Evolutionary conservation across 2,113 vertebrate species (phyloP), one percentile per base, ranked within the genome.

Genomic region (Eulemur macaco): DNA sequence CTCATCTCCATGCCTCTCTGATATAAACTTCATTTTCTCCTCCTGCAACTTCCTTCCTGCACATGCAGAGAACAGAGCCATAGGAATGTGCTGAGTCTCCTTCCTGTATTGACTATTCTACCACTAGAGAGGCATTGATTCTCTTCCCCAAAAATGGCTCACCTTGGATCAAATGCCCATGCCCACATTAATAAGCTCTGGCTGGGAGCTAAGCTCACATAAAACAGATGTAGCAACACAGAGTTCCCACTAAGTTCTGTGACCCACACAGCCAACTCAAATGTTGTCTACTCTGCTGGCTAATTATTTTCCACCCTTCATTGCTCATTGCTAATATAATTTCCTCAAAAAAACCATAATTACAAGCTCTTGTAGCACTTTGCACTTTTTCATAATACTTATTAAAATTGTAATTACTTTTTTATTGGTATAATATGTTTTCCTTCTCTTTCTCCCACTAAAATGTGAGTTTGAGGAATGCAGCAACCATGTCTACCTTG

Each of bases 341-440:
- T 97, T 92, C 50, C 82, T 89, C 95, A 94, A 93, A 92, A 77
- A 77, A 95, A 78, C 71, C 31, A 58, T 92, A 96, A 94, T 96
- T 96, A 86, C 13, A 91, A 93, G 91, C 85, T 94, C 66, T 93
- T 78, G 27, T 85, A 86, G 23, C 0, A 5, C 77, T 96, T 95
- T 93, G 11, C 47, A 78, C 73, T 93, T 95, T 71, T 83, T 96
- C 74, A 91, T 94, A 91, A 90, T 34, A 60, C 60, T 82, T 94
- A 94, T 86, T 96, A 91, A 88, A 96, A 96, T 94, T 95, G 39
- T 86, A 90, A 96, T 96, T 94, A 92, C 73, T 68, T 96, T 90
- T 89, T 91, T 86, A 93, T 71, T 96, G 63, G 54, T 82, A n/a
- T 93, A 77, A 77, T 96, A 96, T 92, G 93, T 91, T 94, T 97